phyloP scores from a whole-genome alignment of 2,797 vertebrate genomes.

The Columba guinea region DNA sequence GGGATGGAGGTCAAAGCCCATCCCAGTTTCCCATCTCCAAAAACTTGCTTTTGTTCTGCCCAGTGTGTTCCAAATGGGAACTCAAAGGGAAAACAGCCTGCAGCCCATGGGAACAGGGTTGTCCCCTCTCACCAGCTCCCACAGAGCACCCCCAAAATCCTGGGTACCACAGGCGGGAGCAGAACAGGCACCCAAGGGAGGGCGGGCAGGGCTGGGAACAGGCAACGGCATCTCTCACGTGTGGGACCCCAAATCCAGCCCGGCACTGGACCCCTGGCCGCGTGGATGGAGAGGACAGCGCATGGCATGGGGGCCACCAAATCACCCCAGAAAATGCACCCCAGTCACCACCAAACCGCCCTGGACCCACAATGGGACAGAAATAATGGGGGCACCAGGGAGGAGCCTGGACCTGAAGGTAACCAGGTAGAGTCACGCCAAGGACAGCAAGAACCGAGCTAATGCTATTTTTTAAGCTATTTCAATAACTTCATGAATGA shows the following conservation, averaged over 20 bases:
- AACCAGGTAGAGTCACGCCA: background rate
- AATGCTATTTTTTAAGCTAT: background rate
- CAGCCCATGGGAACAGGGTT: background rate
- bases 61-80: accelerated
- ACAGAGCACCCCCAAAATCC: background rate
- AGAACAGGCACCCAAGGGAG: background rate
- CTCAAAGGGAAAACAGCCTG: background rate
- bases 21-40: background rate
- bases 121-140: accelerated
- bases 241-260: background rate
- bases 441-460: background rate
- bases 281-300: background rate
- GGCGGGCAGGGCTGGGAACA: background rate
- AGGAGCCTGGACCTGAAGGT: background rate
- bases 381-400: accelerated
- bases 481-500: conserved; percentile 42
- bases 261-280: accelerated
- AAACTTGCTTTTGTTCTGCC: background rate
- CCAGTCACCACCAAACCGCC: background rate
- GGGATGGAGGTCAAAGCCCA: background rate
- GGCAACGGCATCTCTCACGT: accelerated
- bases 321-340: too few species aligned
- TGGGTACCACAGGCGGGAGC: accelerated
- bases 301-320: background rate
- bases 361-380: background rate